Base-by-base conservation (phyloP, 2,797 vertebrate species). In the Microchirus variegatus region DNA sequence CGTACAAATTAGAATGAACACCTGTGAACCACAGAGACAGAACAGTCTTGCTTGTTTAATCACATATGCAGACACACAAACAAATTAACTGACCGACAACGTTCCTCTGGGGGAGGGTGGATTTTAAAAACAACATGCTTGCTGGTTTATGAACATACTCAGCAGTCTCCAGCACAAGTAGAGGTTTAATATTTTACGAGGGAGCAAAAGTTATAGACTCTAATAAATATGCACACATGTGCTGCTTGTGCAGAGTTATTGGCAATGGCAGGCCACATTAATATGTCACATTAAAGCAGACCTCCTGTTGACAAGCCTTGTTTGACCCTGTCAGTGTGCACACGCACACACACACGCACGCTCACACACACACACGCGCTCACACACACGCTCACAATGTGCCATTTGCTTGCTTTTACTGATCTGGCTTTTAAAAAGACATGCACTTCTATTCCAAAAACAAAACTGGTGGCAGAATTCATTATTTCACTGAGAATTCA, bases 211-310 rank as follows among this genome's bases (percentile, higher is more conserved):
- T 90, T 87, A 90, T 88, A 76, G 88, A 79, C 81, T 81, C 76
- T 82, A 87, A 90, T 92, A 91, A 91, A 92, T 87, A 87, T 86
- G 80, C 75, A 67, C 90, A 92, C 86, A 88, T 91, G 91, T 88
- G 87, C 85, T 77, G 73, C 84, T 87, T 86, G 87, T 86, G 77
- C 67, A 75, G 88, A 90, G 82, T 89, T 91, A 90, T 90, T 92
- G 90, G 85, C 87, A 80, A 75, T 87, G 90, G 87, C 90, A 91
- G 89, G 82, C 80, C 74, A 81, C 87, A 89, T 93, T 90, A 93
- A 90, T 89, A 82, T 88, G 90, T 92, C 91, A 90, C 85, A 89
- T 91, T 91, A 90, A 92, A 91, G 81, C 62, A 74, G 84, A 80
- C 81, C 75, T 78, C 77, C 84, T 87, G 91, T 89, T 93, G 91